Conservation (phyloP, 2,113 vertebrate genomes). For the Gallinago undulata region DNA sequence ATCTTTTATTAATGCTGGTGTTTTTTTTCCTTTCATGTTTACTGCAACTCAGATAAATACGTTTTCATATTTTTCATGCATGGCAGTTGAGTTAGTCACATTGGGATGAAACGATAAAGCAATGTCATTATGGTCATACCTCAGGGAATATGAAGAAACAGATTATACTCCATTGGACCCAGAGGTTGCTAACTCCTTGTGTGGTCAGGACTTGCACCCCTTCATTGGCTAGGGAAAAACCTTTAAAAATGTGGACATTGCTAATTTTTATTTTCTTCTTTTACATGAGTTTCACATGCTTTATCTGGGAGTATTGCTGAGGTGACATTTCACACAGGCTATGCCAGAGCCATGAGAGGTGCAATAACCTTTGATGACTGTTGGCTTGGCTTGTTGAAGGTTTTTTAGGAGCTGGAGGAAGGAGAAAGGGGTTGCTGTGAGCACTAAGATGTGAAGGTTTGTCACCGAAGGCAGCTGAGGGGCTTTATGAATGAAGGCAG, state of each 20-base stretch:
- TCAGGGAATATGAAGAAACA: background rate
- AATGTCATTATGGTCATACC: background rate
- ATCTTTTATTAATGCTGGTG: background rate
- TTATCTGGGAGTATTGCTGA: background rate
- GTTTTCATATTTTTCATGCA: background rate
- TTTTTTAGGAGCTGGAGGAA: background rate
- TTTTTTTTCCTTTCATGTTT: constrained; percentile 44
- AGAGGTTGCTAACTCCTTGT: background rate
- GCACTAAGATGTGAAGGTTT: background rate
- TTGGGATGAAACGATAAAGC: background rate
- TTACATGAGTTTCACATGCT: background rate
- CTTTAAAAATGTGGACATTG: background rate
- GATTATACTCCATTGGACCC: background rate
- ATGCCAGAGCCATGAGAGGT: background rate
- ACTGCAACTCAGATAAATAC: constrained; percentile 37
- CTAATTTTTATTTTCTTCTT: background rate
- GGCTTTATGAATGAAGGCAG: background rate
- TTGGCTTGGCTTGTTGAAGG: background rate
- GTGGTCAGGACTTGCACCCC: background rate
- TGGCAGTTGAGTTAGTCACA: background rate
- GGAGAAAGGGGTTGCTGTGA: background rate
- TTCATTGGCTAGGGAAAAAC: background rate
- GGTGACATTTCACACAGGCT: background rate
- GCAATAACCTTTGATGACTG: background rate
- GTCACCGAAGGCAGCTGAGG: background rate